Evolutionary conservation across 2,113 vertebrate species (phyloP).

Genomic region (Mohoua ochrocephala): DNA sequence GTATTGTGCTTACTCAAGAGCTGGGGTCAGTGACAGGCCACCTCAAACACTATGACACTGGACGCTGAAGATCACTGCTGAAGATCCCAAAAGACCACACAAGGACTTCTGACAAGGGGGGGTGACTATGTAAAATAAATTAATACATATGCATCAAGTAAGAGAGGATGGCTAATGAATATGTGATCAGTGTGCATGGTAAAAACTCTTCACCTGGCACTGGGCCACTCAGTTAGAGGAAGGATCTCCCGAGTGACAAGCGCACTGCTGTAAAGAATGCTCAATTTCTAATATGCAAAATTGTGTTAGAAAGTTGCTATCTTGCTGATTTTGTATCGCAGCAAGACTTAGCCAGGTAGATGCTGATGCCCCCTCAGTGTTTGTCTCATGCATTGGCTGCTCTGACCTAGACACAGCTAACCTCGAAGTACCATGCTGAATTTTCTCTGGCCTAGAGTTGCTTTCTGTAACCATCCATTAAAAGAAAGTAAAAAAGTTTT

Average conservation of each 20-base stretch:
- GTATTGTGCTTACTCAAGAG: too few species aligned
- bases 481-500: neutral
- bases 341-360: neutral
- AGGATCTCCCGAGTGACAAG: neutral
- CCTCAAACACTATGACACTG: neutral
- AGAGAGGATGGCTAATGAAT: neutral
- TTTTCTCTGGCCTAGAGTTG: neutral
- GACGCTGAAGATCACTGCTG: neutral
- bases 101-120: neutral
- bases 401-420: neutral
- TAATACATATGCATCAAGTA: neutral
- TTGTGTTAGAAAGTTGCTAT: neutral
- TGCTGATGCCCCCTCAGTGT: neutral
- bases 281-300: neutral
- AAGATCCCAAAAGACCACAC: neutral
- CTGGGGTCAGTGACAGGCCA: neutral
- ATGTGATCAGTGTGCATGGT: neutral
- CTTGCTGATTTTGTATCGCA: neutral
- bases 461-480: neutral
- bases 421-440: rapidly evolving
- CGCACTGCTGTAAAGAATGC: rapidly evolving
- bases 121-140: neutral
- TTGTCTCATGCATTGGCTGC: neutral
- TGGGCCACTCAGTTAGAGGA: neutral
- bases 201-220: neutral